Percentiles rank a stretch among this genome's conserved stretches.
Conservation (phyloP, 2,113 vertebrate genomes). For the Chionodraco myersi region DNA sequence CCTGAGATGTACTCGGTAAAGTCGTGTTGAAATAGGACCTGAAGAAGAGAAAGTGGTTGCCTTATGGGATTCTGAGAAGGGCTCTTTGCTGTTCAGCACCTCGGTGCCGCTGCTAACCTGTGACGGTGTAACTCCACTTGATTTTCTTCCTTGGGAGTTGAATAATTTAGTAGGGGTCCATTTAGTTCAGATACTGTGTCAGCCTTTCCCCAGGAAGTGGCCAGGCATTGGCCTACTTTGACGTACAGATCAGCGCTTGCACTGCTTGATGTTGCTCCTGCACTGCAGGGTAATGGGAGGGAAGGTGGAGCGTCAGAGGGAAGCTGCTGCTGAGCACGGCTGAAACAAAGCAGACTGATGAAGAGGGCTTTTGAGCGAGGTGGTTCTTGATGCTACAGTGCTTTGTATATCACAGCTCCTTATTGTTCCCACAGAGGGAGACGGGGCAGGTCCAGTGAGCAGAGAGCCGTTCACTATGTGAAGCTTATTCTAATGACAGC, state of each 20-base stretch:
- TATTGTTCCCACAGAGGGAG: slow-evolving; percentile 34
- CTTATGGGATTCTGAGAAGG: slow-evolving; percentile 40
- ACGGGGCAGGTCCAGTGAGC: slow-evolving; percentile 32
- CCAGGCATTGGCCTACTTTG: slow-evolving; percentile 45
- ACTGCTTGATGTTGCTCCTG: slow-evolving; percentile 62
- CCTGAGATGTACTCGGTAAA: neutral
- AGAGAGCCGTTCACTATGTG: slow-evolving; percentile 35
- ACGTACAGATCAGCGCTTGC: slow-evolving; percentile 54
- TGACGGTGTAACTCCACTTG: slow-evolving; percentile 30
- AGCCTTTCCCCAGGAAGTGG: slow-evolving; percentile 61
- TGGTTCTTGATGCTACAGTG: slow-evolving; percentile 43
- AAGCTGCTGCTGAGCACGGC: slow-evolving; percentile 32
- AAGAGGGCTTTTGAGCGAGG: slow-evolving; percentile 45
- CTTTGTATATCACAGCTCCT: slow-evolving; percentile 32
- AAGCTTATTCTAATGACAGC: slow-evolving; percentile 41
- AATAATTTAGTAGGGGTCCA: slow-evolving; percentile 76
- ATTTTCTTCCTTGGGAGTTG: slow-evolving; percentile 38
- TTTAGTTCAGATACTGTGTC: slow-evolving; percentile 75
- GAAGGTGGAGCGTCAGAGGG: slow-evolving; percentile 25
- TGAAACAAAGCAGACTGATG: slow-evolving; percentile 44
- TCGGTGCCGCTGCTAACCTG: slow-evolving; percentile 36
- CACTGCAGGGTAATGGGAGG: slow-evolving; percentile 59
- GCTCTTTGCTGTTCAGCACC: slow-evolving; percentile 34
- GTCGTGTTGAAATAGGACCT: slow-evolving; percentile 23
- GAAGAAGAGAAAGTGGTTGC: slow-evolving; percentile 20